A percentile compares a stretch with the other conserved stretches of the same genome.
Evolutionary conservation across 1,140 invertebrate species (phyloP).

Genomic region (Heliconius nattereri): DNA sequence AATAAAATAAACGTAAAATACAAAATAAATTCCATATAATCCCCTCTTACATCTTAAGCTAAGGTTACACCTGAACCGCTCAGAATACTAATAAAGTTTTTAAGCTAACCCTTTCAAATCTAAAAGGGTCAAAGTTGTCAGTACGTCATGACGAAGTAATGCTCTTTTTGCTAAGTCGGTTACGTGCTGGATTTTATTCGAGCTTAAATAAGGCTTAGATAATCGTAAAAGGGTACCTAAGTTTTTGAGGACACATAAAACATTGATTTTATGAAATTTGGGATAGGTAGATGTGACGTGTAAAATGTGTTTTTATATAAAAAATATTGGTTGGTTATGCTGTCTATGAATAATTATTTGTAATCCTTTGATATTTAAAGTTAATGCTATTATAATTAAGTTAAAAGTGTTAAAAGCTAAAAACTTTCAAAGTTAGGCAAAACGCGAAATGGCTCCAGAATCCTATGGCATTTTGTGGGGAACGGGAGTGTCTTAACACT

Average conservation of each 20-base stretch:
- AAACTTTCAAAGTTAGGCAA: too few relatives aligned
- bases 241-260: neutral
- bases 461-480: too few relatives aligned
- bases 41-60: slow-evolving; percentile 34
- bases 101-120: slow-evolving; percentile 60
- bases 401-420: too few relatives aligned
- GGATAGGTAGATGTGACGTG: neutral
- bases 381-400: too few relatives aligned
- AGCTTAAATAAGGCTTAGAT: slow-evolving; percentile 15
- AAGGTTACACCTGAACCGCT: slow-evolving; percentile 54
- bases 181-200: slow-evolving; percentile 48
- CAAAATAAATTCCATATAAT: neutral
- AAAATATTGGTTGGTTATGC: neutral
- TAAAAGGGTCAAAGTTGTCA: slow-evolving; percentile 52
- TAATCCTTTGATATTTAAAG: too few relatives aligned
- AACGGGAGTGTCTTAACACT: too few relatives aligned
- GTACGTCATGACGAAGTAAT: slow-evolving; percentile 42
- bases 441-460: too few relatives aligned
- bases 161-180: slow-evolving; percentile 45
- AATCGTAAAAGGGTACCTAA: slow-evolving; percentile 13
- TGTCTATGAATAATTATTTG: too few relatives aligned
- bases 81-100: slow-evolving; percentile 68
- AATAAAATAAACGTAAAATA: too few relatives aligned
- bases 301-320: neutral
- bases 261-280: neutral